phyloP scores from a whole-genome alignment of 2,888 invertebrate species.

The Conops quadrifasciatus region DNA sequence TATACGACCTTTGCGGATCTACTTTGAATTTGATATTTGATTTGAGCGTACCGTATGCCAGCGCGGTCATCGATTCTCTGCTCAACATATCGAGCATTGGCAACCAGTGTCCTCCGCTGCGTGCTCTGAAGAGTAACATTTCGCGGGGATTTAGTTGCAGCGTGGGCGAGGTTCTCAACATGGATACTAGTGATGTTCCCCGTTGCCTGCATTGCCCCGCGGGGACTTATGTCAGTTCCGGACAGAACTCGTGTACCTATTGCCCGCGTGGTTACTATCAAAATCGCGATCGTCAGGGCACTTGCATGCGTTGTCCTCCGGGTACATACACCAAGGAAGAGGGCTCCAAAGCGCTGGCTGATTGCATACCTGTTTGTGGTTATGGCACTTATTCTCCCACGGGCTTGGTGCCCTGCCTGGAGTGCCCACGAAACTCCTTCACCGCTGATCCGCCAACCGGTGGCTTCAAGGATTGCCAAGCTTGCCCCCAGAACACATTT shows the following conservation, averaged over 20 bases:
- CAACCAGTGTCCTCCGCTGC: constrained; percentile 90
- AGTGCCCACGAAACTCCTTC: constrained; percentile 92
- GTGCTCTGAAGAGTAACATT: constrained; percentile 85
- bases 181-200: constrained; percentile 90
- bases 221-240: constrained; percentile 90
- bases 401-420: constrained; percentile 90
- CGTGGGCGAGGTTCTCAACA: constrained; percentile 92
- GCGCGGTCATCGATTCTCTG: constrained; percentile 87
- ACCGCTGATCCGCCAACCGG: constrained; percentile 87
- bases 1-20: constrained; percentile 94
- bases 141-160: constrained; percentile 92
- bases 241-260: constrained; percentile 89
- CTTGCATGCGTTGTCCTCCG: constrained; percentile 88
- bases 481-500: constrained; percentile 88
- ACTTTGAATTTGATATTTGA: constrained; percentile 94
- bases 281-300: constrained; percentile 88
- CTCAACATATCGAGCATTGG: constrained; percentile 89
- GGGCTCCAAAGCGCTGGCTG: constrained; percentile 84
- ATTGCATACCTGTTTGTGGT: constrained; percentile 94
- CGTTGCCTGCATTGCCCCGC: constrained; percentile 96
- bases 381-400: constrained; percentile 96
- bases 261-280: constrained; percentile 95
- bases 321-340: constrained; percentile 93
- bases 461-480: constrained; percentile 92
- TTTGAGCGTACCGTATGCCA: constrained; percentile 90